phyloP scores from a whole-genome alignment of 2,113 vertebrate genomes.

The Arvicanthis niloticus region DNA sequence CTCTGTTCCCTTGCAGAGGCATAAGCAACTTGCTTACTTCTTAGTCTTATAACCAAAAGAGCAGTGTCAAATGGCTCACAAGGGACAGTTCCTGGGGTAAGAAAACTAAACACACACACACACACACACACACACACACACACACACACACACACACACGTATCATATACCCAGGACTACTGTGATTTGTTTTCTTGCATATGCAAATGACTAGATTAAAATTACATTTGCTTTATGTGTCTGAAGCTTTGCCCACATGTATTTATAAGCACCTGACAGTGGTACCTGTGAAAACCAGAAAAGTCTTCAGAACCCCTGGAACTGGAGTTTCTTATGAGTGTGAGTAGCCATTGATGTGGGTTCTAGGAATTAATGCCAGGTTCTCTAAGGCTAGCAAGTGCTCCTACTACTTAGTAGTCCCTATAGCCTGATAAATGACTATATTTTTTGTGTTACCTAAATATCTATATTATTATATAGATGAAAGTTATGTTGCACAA shows the following conservation, averaged over 20 bases:
- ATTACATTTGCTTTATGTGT: neutral
- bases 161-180: fast-evolving
- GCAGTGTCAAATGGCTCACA: neutral
- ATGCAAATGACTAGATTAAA: neutral
- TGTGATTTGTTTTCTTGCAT: neutral
- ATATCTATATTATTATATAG: neutral
- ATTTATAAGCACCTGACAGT: neutral
- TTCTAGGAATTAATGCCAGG: neutral
- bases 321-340: neutral
- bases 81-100: neutral
- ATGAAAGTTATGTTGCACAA: neutral
- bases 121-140: too few relatives aligned
- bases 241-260: neutral
- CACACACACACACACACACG: too few relatives aligned
- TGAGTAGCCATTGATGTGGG: neutral
- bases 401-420: neutral
- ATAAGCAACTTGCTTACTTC: neutral
- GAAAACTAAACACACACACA: fast-evolving
- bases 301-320: neutral
- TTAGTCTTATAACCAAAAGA: neutral
- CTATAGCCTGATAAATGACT: neutral
- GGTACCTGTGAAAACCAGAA: neutral
- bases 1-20: neutral
- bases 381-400: neutral
- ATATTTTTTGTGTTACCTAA: neutral